Evolutionary conservation across 2,113 vertebrate species (phyloP).

Genomic region (Tupaia chinensis): DNA sequence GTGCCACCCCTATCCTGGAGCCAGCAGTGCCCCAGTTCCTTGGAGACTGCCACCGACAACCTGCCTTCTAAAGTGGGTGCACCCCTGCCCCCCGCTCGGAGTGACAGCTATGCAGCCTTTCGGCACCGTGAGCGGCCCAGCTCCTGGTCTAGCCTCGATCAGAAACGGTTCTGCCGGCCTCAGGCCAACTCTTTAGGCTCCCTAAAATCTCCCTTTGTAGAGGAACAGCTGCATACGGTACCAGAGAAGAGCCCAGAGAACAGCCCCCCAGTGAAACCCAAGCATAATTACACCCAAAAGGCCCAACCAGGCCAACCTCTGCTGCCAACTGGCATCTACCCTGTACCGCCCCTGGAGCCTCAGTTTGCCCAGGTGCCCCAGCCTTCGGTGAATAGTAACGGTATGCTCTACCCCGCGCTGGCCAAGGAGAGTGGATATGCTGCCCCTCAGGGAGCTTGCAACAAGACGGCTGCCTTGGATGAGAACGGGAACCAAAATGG

Average conservation of each 20-base stretch:
- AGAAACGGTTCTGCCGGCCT: constrained; percentile 88
- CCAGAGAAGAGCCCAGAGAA: constrained; percentile 96
- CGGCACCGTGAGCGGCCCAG: constrained; percentile 93
- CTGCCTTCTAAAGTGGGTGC: constrained; percentile 85
- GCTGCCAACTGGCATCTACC: constrained; percentile 91
- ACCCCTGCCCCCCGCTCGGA: constrained; percentile 93
- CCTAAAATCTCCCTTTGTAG: constrained; percentile 85
- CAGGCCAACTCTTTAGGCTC: constrained; percentile 85
- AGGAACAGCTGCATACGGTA: constrained; percentile 93
- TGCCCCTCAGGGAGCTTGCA: constrained; percentile 52
- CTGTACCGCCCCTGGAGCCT: constrained; percentile 92
- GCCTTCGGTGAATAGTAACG: constrained; percentile 80
- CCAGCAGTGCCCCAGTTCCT: constrained; percentile 83
- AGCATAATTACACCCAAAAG: constrained; percentile 88
- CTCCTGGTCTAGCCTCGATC: constrained; percentile 93
- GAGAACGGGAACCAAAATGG: constrained; percentile 92
- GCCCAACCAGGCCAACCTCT: constrained; percentile 90
- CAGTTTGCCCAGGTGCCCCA: constrained; percentile 93
- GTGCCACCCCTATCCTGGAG: constrained; percentile 85
- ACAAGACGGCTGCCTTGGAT: constrained; percentile 43
- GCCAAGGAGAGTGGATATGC: constrained; percentile 91
- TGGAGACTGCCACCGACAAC: constrained; percentile 81
- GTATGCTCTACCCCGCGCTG: constrained; percentile 89
- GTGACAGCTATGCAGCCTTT: constrained; percentile 94
- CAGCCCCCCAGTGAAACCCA: constrained; percentile 93